These are phyloP conservation scores for Dinoponera quadriceps DNA, from an alignment of 1,140 invertebrate genomes.

Conservation along the genomic window DNA sequence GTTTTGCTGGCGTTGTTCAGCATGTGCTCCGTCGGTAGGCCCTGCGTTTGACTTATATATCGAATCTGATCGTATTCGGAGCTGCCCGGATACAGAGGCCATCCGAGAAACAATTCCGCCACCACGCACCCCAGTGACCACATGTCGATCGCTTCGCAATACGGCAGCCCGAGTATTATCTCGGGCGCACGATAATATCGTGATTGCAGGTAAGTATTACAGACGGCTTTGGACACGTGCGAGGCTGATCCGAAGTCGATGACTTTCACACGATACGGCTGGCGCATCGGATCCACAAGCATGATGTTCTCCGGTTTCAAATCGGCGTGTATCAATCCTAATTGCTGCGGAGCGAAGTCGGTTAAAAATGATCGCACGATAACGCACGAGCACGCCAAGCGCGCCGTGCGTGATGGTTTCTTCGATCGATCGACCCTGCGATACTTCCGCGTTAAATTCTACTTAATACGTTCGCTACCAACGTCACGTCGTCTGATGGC, in stretches of 20 bases:
- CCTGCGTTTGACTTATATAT: constrained; percentile 95
- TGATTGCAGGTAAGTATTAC: constrained; percentile 99
- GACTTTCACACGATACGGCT: constrained; percentile 98
- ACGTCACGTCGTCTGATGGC: too few relatives aligned
- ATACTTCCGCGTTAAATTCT: too few relatives aligned
- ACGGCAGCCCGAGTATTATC: constrained; percentile 98
- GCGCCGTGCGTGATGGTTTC: too few relatives aligned
- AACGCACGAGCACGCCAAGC: too few relatives aligned
- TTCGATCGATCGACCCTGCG: too few relatives aligned
- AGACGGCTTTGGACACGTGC: constrained; percentile 99
- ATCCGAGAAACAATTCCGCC: constrained; percentile 99
- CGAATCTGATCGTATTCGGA: constrained; percentile 99
- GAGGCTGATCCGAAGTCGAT: constrained; percentile 99
- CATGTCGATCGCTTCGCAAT: constrained; percentile 99
- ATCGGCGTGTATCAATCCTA: constrained; percentile 99
- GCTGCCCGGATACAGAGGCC: constrained; percentile 99
- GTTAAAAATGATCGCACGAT: not conserved
- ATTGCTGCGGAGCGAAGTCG: constrained; percentile 89
- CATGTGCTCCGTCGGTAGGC: constrained; percentile 99
- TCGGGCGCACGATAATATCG: constrained; percentile 99
- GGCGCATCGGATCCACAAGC: constrained; percentile 98
- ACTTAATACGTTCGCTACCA: too few relatives aligned
- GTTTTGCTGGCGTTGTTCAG: constrained; percentile 99
- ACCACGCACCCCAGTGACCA: constrained; percentile 99
- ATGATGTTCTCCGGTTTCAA: constrained; percentile 99